Evolutionary conservation across 2,888 invertebrate species (phyloP), one percentile per base, ranked within the genome.

Genomic region (Troglohyphantes excavatus): DNA sequence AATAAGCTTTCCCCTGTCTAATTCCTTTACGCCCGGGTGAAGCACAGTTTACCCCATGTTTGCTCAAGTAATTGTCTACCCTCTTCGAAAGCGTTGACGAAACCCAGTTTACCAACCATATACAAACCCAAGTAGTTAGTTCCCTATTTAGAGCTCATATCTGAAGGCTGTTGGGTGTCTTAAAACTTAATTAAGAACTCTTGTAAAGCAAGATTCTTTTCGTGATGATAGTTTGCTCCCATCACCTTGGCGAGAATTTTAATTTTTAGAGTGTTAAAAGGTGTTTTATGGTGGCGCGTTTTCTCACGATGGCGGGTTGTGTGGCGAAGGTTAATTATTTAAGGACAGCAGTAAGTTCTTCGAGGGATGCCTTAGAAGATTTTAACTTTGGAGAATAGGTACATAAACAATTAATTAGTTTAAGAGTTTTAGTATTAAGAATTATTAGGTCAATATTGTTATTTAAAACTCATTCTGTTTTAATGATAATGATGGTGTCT

Each of bases 41-140:
- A 33, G 33, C 9, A 9, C 33, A 33, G n/a, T n/a, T n/a, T n/a
- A n/a, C n/a, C 53, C 13, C 53, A 5, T 53, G 53, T 53, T 53
- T 53, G n/a, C 53, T 53, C 53, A 53, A 53, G 53, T 53, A 53
- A 53, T 53, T 53, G 53, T 53, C 53, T 53, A 13, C n/a, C n/a
- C 13, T n/a, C 53, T n/a, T 53, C 53, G 17, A 6, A 33, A 33
- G 33, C 33, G 33, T 33, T 33, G 33, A 33, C 33, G 53, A 53
- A 2, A n/a, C 53, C 2, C n/a, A 17, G 53, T n/a, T 53, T 33
- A 9, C 33, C 33, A 33, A 33, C 33, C 33, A 33, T 33, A n/a
- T 17, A 53, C 53, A 9, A n/a, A 53, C 53, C n/a, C n/a, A n/a
- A 53, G 53, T n/a, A 53, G 53, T 53, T 53, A 53, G 53, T 53